Evolutionary conservation across 64 coral and sea anemone genomes (phyloP).

Genomic region (Stichodactyla mertensii): DNA sequence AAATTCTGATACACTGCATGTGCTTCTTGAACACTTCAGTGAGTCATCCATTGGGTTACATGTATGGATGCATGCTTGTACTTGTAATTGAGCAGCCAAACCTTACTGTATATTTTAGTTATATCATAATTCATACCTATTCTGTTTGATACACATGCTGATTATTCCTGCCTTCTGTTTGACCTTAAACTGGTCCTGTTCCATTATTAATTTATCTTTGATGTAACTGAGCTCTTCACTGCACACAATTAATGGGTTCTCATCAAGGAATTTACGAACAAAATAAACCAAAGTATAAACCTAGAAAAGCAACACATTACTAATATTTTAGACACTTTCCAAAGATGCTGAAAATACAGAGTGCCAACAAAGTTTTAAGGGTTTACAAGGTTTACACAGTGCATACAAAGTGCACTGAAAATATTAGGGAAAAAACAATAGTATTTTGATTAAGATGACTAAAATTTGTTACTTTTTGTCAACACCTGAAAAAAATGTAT

Average conservation of each 20-base stretch:
- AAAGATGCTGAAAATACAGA: background rate
- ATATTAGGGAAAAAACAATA: background rate
- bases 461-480: too few species aligned
- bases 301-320: constrained; percentile 42
- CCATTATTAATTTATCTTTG: constrained; percentile 65
- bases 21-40: too few species aligned
- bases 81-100: too few species aligned
- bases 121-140: constrained; percentile 39
- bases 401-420: background rate
- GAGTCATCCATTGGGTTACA: too few species aligned
- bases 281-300: constrained; percentile 57
- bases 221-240: constrained; percentile 85
- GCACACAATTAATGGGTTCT: constrained; percentile 91
- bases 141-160: constrained; percentile 52
- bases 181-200: constrained; percentile 73
- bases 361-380: too few species aligned
- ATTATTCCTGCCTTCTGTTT: constrained; percentile 91
- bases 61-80: too few species aligned
- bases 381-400: too few species aligned
- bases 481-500: too few species aligned
- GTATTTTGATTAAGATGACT: background rate
- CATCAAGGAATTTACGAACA: constrained; percentile 87
- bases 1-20: too few species aligned
- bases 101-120: too few species aligned
- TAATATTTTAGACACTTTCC: background rate